Evolutionary conservation across 2,113 vertebrate species (phyloP).

Genomic region (Neolamprologus ventralis): DNA sequence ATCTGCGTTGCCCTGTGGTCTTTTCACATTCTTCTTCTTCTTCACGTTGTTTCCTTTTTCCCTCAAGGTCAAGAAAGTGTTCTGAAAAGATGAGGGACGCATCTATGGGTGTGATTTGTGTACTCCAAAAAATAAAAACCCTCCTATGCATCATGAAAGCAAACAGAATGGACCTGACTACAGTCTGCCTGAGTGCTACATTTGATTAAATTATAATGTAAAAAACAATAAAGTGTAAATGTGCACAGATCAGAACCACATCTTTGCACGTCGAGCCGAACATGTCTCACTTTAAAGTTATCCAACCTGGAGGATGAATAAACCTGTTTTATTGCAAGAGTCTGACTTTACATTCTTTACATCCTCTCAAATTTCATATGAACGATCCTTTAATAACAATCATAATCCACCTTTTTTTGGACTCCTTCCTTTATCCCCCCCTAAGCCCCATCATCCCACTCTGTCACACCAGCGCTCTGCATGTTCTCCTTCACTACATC

Average conservation of each 20-base stretch:
- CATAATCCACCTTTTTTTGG: background rate
- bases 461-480: background rate
- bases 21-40: background rate
- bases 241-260: background rate
- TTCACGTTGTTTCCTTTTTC: background rate
- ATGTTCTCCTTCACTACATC: background rate
- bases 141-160: background rate
- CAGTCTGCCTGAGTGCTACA: background rate
- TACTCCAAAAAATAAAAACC: background rate
- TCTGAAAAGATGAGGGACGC: background rate
- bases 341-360: background rate
- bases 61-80: background rate
- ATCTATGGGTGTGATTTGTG: background rate
- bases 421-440: background rate
- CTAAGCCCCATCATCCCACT: background rate
- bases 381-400: accelerated
- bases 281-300: background rate
- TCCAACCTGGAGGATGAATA: background rate
- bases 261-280: background rate
- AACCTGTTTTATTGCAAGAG: background rate
- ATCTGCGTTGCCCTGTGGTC: background rate
- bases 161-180: background rate
- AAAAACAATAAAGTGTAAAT: background rate
- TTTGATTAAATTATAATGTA: background rate
- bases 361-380: background rate